Evolutionary conservation across 1,140 invertebrate species (phyloP), one percentile per base, ranked within the genome.

Genomic region (Anastrepha obliqua): DNA sequence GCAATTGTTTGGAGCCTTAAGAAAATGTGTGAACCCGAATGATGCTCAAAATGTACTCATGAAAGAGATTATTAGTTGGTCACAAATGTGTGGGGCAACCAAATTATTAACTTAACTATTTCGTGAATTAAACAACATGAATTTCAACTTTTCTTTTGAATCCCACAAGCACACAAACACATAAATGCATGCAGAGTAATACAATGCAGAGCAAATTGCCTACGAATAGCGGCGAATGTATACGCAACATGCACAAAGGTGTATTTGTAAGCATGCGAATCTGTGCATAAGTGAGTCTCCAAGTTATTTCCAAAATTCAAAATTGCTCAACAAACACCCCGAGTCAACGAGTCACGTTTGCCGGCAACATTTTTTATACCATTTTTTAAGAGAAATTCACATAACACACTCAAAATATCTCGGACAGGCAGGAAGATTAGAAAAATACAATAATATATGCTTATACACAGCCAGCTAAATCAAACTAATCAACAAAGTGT

Each of bases 131-230:
- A 42, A 11, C 11, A 47, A 70, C 67, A 70, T 70, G 42, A 70
- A 44, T 70, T 70, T 70, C 39, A 44, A 67, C 29, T 42, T 70
- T 70, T 42, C 67, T 70, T 70, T 70, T 39, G 39, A 3, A 65
- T 4, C 62, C 62, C 20, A 20, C 62, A 39, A 9, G 29, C 64
- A 8, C 13, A 58, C 55, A 58, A 7, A 58, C 55, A 29, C 29
- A 29, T 29, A 29, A 29, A 29, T 58, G 55, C 55, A 8, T 29
- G 0, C 7, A 58, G 13, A 58, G 55, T 13, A 58, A 58, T 58
- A 58, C 55, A 58, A 58, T 8, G 2, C 55, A 58, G 17, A 70
- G 67, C 42, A 70, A 17, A 47, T 13, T 47, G 67, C 3, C 67
- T 11, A 6, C 67, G 44, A 42, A 13, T 62, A n/a, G 13, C 60